These are phyloP conservation scores for Poecilus cupreus DNA, from an alignment of 2,888 invertebrate species.

Conservation along the genomic window DNA sequence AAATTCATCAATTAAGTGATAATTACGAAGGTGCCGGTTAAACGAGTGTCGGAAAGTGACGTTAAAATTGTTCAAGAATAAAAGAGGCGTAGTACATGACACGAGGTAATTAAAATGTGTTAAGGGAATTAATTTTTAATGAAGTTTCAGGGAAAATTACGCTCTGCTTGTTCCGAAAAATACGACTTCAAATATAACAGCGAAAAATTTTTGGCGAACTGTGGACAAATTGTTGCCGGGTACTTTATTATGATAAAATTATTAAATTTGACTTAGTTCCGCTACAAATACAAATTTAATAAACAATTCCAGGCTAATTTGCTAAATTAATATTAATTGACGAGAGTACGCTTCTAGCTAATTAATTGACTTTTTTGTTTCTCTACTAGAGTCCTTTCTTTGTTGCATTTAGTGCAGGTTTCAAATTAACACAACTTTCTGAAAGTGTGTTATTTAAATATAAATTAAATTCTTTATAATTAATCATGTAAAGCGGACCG, in stretches of 20 bases:
- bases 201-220: background rate
- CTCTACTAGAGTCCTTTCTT: background rate
- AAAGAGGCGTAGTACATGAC: constrained; percentile 41
- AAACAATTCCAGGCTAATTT: background rate
- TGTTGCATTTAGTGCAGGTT: background rate
- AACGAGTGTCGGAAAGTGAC: constrained; percentile 21
- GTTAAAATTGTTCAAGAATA: constrained; percentile 44
- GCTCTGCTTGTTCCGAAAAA: constrained; percentile 39
- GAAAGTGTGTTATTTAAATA: too few relatives aligned
- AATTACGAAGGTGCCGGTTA: constrained; percentile 30
- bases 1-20: constrained; percentile 39
- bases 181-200: constrained; percentile 21
- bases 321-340: background rate
- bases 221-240: background rate
- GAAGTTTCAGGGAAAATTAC: constrained; percentile 50
- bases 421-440: background rate
- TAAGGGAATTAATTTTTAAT: constrained; percentile 52
- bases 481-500: background rate
- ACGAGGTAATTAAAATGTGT: constrained; percentile 54
- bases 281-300: background rate
- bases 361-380: background rate
- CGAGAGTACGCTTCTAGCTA: background rate
- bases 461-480: too few relatives aligned
- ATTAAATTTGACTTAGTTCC: background rate
- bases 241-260: background rate